Conservation (phyloP, 2,797 vertebrate genomes). For the Diplodus puntazzo region DNA sequence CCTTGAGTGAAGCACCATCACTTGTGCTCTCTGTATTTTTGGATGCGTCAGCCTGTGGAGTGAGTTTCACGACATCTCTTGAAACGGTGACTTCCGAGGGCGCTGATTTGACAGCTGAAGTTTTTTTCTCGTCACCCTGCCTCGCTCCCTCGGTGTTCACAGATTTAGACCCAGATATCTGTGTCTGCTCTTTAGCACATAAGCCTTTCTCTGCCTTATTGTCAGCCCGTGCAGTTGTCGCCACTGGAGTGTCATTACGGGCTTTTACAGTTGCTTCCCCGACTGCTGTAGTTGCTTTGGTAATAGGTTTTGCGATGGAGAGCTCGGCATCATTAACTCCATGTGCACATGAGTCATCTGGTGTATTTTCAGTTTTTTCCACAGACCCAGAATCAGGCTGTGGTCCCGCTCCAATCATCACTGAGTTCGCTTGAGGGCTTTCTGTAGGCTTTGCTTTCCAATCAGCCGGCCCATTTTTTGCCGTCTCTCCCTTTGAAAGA, state of each 20-base stretch:
- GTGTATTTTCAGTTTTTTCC: slow-evolving; percentile 69
- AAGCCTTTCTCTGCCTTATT: slow-evolving; percentile 12
- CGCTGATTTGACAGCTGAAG: slow-evolving; percentile 20
- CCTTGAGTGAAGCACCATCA: slow-evolving; percentile 15
- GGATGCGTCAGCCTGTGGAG: slow-evolving; percentile 13
- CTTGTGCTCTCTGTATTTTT: slow-evolving; percentile 21
- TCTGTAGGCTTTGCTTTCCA: slow-evolving; percentile 41
- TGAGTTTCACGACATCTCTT: slow-evolving; percentile 13
- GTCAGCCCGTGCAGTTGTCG: slow-evolving; percentile 10
- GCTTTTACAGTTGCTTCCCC: slow-evolving; percentile 50
- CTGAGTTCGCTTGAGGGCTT: slow-evolving; percentile 42
- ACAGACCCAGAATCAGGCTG: slow-evolving; percentile 55
- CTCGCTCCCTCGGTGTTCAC: neutral
- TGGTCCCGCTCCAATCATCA: slow-evolving; percentile 32
- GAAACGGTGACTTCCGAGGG: slow-evolving; percentile 32
- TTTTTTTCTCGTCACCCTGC: slow-evolving; percentile 5
- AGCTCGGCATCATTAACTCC: slow-evolving; percentile 58
- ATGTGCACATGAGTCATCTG: slow-evolving; percentile 73
- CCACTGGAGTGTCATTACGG: slow-evolving; percentile 19
- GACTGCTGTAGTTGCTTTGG: slow-evolving; percentile 29
- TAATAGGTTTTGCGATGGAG: slow-evolving; percentile 45
- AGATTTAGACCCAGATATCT: slow-evolving; percentile 33
- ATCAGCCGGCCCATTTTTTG: slow-evolving; percentile 39
- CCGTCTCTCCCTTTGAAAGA: slow-evolving; percentile 8
- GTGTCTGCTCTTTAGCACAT: slow-evolving; percentile 1